Percentiles rank a stretch among this genome's conserved stretches.
These are phyloP conservation scores for Rhynchophorus ferrugineus DNA, from an alignment of 1,140 invertebrate species.

Conservation along the genomic window DNA sequence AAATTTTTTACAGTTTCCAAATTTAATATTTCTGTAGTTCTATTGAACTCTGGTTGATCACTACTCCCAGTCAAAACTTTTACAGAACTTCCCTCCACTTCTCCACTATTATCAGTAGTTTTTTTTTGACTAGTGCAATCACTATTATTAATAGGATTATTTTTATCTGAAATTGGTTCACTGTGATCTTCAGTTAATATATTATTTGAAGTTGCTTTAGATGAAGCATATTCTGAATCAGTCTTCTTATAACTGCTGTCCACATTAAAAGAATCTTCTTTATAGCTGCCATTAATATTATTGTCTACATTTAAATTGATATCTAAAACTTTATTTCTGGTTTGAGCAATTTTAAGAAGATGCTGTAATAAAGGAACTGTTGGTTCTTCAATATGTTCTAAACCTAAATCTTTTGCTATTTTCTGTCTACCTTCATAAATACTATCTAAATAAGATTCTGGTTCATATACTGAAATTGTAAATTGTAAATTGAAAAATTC, in stretches of 20 bases:
- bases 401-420: conserved; percentile 48
- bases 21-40: no score
- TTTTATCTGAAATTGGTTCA: conserved; percentile 6
- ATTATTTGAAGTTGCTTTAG: neutral
- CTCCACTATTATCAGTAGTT: neutral
- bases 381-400: conserved; percentile 34
- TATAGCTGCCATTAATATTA: conserved; percentile 12
- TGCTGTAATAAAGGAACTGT: conserved; percentile 32
- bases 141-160: neutral
- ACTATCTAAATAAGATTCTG: conserved; percentile 55
- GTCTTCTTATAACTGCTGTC: conserved; percentile 15
- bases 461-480: conserved; percentile 61
- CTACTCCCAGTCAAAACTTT: neutral
- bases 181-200: neutral
- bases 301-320: conserved; percentile 26
- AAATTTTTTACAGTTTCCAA: neutral
- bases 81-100: neutral
- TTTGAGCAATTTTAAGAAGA: conserved; percentile 31
- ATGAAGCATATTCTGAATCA: conserved; percentile 6
- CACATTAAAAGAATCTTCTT: conserved; percentile 15
- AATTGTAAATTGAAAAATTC: conserved; percentile 64
- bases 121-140: neutral
- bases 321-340: conserved; percentile 24
- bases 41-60: neutral
- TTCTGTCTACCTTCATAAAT: conserved; percentile 48